Conservation (phyloP, 2,797 vertebrate species). For the Bradypodion ventrale region DNA sequence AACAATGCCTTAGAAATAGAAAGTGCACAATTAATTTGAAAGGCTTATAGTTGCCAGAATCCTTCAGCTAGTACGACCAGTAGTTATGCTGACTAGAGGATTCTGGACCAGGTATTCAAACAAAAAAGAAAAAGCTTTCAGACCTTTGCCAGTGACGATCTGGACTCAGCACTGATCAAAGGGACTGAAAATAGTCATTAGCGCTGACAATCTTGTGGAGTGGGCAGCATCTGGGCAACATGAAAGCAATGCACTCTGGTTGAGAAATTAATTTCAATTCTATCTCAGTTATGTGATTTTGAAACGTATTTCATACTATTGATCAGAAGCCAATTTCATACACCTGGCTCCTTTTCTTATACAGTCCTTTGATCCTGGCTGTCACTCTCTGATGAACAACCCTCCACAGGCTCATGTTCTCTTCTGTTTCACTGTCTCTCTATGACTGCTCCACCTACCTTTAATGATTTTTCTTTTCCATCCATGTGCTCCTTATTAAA, state of each 20-base stretch:
- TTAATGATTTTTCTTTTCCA: neutral
- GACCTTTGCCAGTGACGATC: neutral
- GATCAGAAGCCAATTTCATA: neutral
- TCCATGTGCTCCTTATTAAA: neutral
- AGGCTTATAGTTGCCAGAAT: too few relatives aligned
- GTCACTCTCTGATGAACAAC: neutral
- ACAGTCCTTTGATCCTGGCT: neutral
- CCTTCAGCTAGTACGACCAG: too few relatives aligned
- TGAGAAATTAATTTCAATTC: constrained; percentile 33
- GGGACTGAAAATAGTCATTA: neutral
- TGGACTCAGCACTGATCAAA: neutral
- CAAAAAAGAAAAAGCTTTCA: too few relatives aligned
- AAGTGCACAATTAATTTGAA: too few relatives aligned
- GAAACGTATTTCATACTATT: constrained; percentile 23
- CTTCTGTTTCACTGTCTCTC: neutral
- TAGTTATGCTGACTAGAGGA: too few relatives aligned
- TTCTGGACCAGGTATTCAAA: too few relatives aligned
- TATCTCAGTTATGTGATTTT: neutral
- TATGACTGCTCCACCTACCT: neutral
- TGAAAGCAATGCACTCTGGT: neutral
- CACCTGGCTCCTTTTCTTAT: neutral
- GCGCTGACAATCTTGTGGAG: too few relatives aligned
- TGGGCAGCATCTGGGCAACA: constrained; percentile 1
- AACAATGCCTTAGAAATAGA: too few relatives aligned
- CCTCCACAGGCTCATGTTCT: neutral